A percentile compares a stretch with the other conserved stretches of the same genome.
These are phyloP conservation scores for Drosophila histrio DNA, from an alignment of 2,888 invertebrate genomes.

Conservation along the genomic window DNA sequence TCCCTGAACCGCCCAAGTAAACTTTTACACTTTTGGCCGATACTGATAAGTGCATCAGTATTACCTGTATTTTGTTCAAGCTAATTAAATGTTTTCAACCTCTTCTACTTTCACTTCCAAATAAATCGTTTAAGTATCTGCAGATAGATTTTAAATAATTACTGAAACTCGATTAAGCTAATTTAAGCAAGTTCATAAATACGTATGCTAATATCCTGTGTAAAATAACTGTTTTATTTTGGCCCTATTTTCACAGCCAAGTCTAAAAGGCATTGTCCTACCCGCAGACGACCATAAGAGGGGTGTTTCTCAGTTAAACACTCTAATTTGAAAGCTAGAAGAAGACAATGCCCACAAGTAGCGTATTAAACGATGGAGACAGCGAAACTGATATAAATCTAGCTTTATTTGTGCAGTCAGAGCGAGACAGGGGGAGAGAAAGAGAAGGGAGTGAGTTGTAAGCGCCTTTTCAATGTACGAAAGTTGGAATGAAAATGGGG, in stretches of 20 bases:
- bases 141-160: neutral
- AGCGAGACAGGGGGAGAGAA: neutral
- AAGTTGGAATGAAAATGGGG: slow-evolving; percentile 33
- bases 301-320: slow-evolving; percentile 14
- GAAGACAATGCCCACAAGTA: slow-evolving; percentile 21
- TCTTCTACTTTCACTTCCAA: neutral
- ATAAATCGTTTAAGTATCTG: slow-evolving; percentile 1
- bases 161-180: neutral
- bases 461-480: slow-evolving; percentile 58
- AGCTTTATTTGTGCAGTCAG: slow-evolving; percentile 25
- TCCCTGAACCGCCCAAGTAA: neutral
- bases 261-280: neutral
- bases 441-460: slow-evolving; percentile 10
- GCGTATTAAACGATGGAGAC: slow-evolving; percentile 30
- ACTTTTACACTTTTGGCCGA: neutral
- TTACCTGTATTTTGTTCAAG: neutral
- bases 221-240: slow-evolving; percentile 3
- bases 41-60: neutral
- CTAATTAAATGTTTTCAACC: neutral
- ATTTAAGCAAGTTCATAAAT: slow-evolving; percentile 13
- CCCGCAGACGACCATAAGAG: neutral
- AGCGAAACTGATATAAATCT: slow-evolving; percentile 54
- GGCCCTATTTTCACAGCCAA: neutral
- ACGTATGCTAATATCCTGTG: slow-evolving; percentile 5
- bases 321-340: slow-evolving; percentile 41